A percentile compares a stretch with the other conserved stretches of the same genome.
phyloP scores from a whole-genome alignment of 1,140 invertebrate genomes.

The Bombus superbus region DNA sequence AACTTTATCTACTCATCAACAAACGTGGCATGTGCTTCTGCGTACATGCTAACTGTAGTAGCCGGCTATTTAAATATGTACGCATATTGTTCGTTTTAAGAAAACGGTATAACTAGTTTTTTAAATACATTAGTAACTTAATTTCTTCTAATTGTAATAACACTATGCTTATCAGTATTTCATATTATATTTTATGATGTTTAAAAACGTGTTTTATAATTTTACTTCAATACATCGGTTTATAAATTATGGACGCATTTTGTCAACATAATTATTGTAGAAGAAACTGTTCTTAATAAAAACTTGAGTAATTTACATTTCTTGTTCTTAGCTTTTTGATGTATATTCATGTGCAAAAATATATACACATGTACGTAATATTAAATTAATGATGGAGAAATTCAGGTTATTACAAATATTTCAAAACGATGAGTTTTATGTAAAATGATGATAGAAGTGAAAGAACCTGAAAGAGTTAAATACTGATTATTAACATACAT shows the following conservation, averaged over 20 bases:
- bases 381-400: background rate
- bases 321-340: background rate
- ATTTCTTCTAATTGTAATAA: background rate
- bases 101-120: background rate
- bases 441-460: background rate
- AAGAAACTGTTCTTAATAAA: background rate
- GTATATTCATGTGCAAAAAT: background rate
- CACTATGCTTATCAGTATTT: background rate
- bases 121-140: background rate
- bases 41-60: background rate
- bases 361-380: background rate
- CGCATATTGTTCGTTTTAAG: background rate
- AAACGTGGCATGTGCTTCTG: conserved; percentile 33
- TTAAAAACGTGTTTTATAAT: background rate
- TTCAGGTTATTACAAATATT: background rate
- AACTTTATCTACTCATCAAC: conserved; percentile 22
- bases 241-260: background rate
- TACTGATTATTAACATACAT: background rate
- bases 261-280: background rate
- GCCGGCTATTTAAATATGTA: conserved; percentile 14
- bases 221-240: background rate
- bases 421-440: background rate
- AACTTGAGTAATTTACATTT: background rate
- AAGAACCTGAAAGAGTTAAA: background rate
- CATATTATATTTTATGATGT: background rate